Conservation (phyloP, 2,113 vertebrate genomes). For the Pelobates fuscus region DNA sequence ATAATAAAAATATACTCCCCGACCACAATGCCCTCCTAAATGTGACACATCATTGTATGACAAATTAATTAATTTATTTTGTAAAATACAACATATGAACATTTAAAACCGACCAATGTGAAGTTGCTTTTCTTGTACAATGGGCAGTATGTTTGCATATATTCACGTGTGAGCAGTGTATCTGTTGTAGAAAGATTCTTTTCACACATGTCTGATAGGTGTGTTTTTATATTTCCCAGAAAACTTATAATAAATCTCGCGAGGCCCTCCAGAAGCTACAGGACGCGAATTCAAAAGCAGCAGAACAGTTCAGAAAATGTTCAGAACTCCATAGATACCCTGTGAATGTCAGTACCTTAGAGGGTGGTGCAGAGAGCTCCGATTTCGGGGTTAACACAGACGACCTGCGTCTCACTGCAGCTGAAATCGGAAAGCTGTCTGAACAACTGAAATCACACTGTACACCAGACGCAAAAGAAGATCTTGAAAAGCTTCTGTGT, state of each 20-base stretch:
- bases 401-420: slow-evolving; percentile 68
- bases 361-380: slow-evolving; percentile 53
- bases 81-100: no score
- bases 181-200: no score
- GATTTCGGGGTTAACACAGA: slow-evolving; percentile 57
- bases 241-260: slow-evolving; percentile 63
- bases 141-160: no score
- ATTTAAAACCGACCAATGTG: no score
- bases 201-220: no score
- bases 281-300: slow-evolving; percentile 56
- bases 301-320: slow-evolving; percentile 61
- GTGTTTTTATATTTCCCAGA: slow-evolving; percentile 67
- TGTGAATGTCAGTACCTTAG: slow-evolving; percentile 54
- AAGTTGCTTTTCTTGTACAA: no score
- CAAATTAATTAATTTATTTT: no score
- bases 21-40: no score
- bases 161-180: no score
- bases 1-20: no score
- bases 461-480: slow-evolving; percentile 61
- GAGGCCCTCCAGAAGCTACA: slow-evolving; percentile 65
- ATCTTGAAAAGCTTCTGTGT: slow-evolving; percentile 65
- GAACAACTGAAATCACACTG: slow-evolving; percentile 61
- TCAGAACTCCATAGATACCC: slow-evolving; percentile 50
- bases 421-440: slow-evolving; percentile 64
- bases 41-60: no score